A percentile compares a stretch with the other conserved stretches of the same genome.
Evolutionary conservation across 1,140 invertebrate species (phyloP).

Genomic region (Orchestia grillus): DNA sequence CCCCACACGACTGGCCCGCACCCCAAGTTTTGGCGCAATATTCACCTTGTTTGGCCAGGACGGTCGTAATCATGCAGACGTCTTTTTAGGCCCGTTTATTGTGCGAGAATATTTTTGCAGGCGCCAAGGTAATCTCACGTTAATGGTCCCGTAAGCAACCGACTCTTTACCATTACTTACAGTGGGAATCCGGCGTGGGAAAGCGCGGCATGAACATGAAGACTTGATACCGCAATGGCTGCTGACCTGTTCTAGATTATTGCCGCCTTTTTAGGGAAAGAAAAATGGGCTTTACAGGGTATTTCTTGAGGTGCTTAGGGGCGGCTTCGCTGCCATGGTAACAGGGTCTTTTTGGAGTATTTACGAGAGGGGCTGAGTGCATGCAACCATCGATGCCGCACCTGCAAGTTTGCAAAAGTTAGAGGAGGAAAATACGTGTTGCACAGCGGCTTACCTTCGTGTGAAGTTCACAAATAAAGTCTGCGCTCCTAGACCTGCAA

Average conservation of each 20-base stretch:
- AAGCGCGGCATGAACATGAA: constrained; percentile 37
- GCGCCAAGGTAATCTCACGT: constrained; percentile 36
- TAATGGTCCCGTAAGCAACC: constrained; percentile 41
- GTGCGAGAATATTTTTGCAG: constrained; percentile 31
- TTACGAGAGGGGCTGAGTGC: background rate
- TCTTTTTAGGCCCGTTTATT: constrained; percentile 16
- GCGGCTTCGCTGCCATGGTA: constrained; percentile 12
- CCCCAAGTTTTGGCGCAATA: background rate
- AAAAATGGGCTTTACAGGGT: constrained; percentile 37
- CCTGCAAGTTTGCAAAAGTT: background rate
- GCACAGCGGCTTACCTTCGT: background rate
- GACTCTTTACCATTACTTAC: constrained; percentile 47
- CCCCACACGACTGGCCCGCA: too few relatives aligned
- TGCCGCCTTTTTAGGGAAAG: constrained; percentile 38
- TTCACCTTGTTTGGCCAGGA: constrained; percentile 38
- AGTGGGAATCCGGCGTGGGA: constrained; percentile 46
- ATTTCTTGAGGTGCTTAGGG: constrained; percentile 45
- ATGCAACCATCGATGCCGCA: background rate
- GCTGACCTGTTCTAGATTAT: constrained; percentile 54
- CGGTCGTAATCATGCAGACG: constrained; percentile 15
- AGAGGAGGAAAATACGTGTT: background rate
- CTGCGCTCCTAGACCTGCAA: too few relatives aligned
- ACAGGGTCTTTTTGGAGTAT: constrained; percentile 26
- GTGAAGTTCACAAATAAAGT: background rate
- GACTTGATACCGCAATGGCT: constrained; percentile 46